These are phyloP conservation scores for Sussaba pulchella DNA, from an alignment of 2,888 invertebrate genomes.

Conservation along the genomic window DNA sequence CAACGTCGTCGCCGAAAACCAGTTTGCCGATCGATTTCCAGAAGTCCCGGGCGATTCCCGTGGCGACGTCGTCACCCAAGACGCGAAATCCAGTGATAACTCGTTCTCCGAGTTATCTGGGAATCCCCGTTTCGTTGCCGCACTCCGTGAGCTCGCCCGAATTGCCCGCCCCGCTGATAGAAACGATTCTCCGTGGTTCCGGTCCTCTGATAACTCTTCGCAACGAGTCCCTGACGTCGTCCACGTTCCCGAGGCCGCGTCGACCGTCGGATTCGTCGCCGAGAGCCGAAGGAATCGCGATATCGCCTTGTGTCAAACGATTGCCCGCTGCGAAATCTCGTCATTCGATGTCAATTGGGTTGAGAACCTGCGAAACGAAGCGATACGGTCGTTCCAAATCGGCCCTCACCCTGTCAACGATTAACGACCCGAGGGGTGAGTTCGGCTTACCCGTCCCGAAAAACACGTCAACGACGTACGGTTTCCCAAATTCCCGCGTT, in stretches of 20 bases:
- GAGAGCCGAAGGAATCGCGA: slow-evolving; percentile 37
- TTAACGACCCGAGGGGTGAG: slow-evolving; percentile 78
- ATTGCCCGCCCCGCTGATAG: slow-evolving; percentile 74
- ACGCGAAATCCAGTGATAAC: slow-evolving; percentile 30
- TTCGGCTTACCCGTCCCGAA: slow-evolving; percentile 38
- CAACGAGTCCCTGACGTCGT: slow-evolving; percentile 74
- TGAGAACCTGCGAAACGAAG: slow-evolving; percentile 65
- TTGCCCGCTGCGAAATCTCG: too few species aligned
- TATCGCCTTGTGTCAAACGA: too few species aligned
- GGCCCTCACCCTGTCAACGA: slow-evolving; percentile 76
- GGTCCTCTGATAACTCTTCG: slow-evolving; percentile 74
- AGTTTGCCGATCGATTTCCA: background rate
- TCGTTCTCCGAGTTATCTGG: slow-evolving; percentile 66
- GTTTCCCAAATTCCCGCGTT: too few species aligned
- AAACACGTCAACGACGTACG: background rate
- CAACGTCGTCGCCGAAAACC: slow-evolving; percentile 5
- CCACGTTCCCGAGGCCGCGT: too few species aligned
- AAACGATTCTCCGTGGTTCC: slow-evolving; percentile 64
- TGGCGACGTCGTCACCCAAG: slow-evolving; percentile 14
- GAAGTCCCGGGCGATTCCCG: background rate
- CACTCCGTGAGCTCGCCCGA: slow-evolving; percentile 82
- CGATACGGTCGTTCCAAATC: slow-evolving; percentile 80
- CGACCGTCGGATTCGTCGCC: too few species aligned
- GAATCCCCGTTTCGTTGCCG: slow-evolving; percentile 75
- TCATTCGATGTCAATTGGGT: slow-evolving; percentile 20